Base-by-base conservation (phyloP, 2,113 vertebrate species). In the Progne subis region DNA sequence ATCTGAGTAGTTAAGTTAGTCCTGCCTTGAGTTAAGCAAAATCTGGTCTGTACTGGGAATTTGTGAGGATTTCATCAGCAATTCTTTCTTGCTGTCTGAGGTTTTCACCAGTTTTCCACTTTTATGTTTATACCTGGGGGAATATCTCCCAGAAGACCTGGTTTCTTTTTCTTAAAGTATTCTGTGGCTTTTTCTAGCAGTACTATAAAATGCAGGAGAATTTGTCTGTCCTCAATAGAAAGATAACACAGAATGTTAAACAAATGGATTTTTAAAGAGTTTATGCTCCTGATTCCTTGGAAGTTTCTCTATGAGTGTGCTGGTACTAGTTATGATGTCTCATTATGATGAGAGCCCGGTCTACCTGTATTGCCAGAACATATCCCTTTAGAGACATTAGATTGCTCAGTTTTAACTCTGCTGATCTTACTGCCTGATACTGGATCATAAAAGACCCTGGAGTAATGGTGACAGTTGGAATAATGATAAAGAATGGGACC, bases 41-140 rank as follows among this genome's bases (percentile, higher is more conserved):
- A 64, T 82, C 86, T 90, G 68, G 29, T 52, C 86, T 92, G 21
- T 77, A 20, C 23, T 86, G 76, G 88, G 88, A 90, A 90, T 92
- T 97, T 88, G 67, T 74, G 55, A 57, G 90, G 92, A 96, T 93
- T 96, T 97, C 32, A 74, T 83, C 67, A 94, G 46, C 55, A 95
- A 95, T 57, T 77, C 59, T 90, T 86, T 90, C 85, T 80, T 90
- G 16, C 64, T 67, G 56, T 47, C 59, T 15, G 18, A 46, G 47
- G 14, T 70, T 94, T 92, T 86, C 46, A 86, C 71, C 8, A 31
- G 23, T 83, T 90, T 90, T 83, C 44, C 24, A 56, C 39, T 88
- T 68, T 77, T 49, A 72, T 1, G 1, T 80, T 90, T 80, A 32
- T 77, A 77, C 59, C 67, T 83, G 20, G 23, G 79, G 55, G 71